Evolutionary conservation across 1,140 invertebrate species (phyloP), one percentile per base, ranked within the genome.

Genomic region (Drosophila trapezifrons): DNA sequence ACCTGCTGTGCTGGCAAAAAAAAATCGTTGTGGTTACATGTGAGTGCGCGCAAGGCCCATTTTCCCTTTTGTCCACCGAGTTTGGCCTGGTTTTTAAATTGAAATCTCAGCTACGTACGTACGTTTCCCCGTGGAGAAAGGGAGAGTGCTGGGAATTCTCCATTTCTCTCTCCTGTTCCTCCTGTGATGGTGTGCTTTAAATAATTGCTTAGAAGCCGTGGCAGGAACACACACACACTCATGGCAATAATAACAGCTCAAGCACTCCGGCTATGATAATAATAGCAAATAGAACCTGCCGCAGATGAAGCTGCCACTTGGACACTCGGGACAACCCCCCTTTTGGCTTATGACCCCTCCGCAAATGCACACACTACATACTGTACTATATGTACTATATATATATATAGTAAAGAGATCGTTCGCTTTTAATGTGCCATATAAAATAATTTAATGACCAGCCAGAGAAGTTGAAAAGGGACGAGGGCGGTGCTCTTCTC

Each of bases 391-490:
- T 45, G 35, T 42, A 35, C 46, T 52, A 42, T 42, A 27, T 55
- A 54, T 42, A 25, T 37, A 42, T 25, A 22, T 17, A 42, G 10
- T 18, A 25, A 3, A 22, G 40, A 25, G 49, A 18, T 55, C 78
- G 64, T 60, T 76, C 72, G 71, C 80, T 76, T 83, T 86, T 86
- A 79, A 86, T 87, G 79, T 79, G 79, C 84, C 79, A 83, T 86
- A 87, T 89, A 87, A 87, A 87, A 89, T 87, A 89, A 87, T 87
- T 87, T 87, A 79, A 87, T 87, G 67, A 66, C 67, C 76, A 20
- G 51, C 37, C 67, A 67, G 43, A 40, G 64, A 69, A n/a, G 47
- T 3, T 6, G 9, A 22, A 7, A 18, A 20, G 40, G 25, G 42
- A 58, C 4, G 22, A 10, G 37, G 22, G 13, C 13, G n/a, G 38